Conservation (phyloP, 2,888 invertebrate species). For the Chloroclystis v-ata region DNA sequence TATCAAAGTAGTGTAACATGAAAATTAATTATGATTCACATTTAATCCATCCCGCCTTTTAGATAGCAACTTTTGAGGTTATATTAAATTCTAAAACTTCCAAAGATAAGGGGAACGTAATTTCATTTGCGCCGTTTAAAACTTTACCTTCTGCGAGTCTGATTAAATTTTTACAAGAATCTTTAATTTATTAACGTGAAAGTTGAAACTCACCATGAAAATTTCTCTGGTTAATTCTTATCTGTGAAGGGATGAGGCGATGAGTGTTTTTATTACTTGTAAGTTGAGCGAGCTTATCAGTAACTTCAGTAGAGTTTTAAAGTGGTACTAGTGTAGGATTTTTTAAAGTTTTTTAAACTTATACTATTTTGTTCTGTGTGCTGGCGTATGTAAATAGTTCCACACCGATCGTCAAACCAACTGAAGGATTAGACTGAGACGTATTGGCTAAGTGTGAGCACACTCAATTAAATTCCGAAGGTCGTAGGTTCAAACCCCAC, state of each 20-base stretch:
- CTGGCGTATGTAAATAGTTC: too few species aligned
- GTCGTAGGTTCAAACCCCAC: too few species aligned
- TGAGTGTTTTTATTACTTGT: conserved; percentile 4
- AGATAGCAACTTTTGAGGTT: conserved; percentile 58
- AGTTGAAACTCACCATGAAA: conserved; percentile 22
- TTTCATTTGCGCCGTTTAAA: conserved; percentile 63
- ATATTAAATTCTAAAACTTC: conserved; percentile 63
- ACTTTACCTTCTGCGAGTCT: conserved; percentile 47
- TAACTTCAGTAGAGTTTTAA: background rate
- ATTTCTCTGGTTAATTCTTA: conserved; percentile 24
- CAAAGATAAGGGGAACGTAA: conserved; percentile 56
- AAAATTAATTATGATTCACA: conserved; percentile 57
- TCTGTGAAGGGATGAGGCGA: conserved; percentile 1
- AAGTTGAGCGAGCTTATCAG: conserved; percentile 5
- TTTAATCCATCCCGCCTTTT: conserved; percentile 44
- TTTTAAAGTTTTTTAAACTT: too few species aligned
- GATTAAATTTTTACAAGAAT: conserved; percentile 61
- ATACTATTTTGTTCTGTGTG: too few species aligned
- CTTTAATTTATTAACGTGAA: conserved; percentile 46
- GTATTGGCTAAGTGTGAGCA: too few species aligned
- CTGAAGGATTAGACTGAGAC: too few species aligned
- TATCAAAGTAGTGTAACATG: too few species aligned
- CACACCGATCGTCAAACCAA: too few species aligned
- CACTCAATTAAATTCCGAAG: too few species aligned
- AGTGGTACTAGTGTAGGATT: background rate